Evolutionary conservation across 2,797 vertebrate species (phyloP).

Genomic region (Molothrus ater): DNA sequence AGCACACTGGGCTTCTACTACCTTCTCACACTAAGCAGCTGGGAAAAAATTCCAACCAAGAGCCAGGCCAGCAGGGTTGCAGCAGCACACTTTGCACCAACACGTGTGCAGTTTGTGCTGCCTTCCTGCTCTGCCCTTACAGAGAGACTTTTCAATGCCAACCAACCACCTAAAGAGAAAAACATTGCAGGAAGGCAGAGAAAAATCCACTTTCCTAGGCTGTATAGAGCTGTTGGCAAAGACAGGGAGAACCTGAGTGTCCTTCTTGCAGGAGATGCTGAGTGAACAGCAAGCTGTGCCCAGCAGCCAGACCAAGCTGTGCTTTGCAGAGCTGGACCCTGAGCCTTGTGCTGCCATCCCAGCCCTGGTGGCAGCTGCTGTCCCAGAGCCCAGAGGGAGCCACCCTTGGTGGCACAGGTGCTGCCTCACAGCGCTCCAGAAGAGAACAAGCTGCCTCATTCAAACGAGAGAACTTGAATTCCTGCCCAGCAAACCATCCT

Average conservation of each 20-base stretch:
- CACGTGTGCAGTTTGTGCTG: background rate
- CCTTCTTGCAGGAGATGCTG: background rate
- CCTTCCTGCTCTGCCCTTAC: background rate
- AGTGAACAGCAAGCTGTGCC: background rate
- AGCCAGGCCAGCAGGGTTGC: background rate
- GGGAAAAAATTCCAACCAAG: too few relatives aligned
- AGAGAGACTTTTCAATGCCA: background rate
- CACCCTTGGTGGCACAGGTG: background rate
- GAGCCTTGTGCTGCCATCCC: background rate
- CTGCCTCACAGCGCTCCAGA: background rate
- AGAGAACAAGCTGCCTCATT: slow-evolving; percentile 4
- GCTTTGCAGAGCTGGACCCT: background rate
- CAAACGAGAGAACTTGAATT: slow-evolving; percentile 15
- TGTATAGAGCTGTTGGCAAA: background rate
- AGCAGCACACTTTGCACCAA: background rate
- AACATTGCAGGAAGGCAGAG: background rate
- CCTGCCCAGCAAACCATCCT: slow-evolving; percentile 35
- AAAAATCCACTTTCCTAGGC: background rate
- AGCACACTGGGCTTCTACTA: background rate
- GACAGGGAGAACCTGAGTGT: background rate
- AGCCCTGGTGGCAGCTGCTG: background rate
- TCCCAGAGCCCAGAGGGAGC: background rate
- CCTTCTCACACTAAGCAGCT: accelerated
- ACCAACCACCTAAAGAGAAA: background rate
- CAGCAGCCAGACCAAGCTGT: background rate